Percentiles rank a stretch among this genome's conserved stretches.
These are phyloP conservation scores for Muntiacus muntjak DNA, from an alignment of 2,113 vertebrate genomes.

Conservation along the genomic window DNA sequence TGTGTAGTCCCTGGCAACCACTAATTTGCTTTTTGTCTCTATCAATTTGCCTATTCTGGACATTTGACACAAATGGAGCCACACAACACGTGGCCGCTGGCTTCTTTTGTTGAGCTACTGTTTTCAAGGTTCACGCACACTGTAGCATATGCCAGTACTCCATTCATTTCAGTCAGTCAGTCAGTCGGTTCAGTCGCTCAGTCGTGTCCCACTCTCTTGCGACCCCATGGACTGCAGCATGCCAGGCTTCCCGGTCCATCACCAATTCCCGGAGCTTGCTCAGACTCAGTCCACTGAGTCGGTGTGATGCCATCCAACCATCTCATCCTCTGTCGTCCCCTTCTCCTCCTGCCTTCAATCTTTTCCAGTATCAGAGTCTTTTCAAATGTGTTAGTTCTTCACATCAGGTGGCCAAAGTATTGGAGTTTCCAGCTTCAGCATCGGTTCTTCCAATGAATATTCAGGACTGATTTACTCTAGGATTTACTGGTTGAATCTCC, in stretches of 20 bases:
- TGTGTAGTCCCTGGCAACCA: not conserved
- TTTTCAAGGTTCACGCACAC: not conserved
- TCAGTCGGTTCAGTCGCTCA: not conserved
- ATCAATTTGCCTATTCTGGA: not conserved
- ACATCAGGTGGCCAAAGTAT: not conserved
- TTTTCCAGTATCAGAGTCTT: not conserved
- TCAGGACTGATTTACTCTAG: not conserved
- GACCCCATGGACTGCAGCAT: accelerated
- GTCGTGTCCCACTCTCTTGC: accelerated
- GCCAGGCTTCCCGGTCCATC: not conserved
- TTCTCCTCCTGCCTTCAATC: not conserved
- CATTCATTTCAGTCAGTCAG: not conserved
- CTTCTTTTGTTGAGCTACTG: not conserved
- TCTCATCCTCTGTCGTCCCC: not conserved
- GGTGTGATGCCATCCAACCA: not conserved
- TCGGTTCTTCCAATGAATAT: not conserved
- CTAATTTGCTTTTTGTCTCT: not conserved
- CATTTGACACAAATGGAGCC: not conserved
- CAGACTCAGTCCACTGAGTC: not conserved
- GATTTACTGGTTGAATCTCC: not conserved
- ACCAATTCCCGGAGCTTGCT: accelerated
- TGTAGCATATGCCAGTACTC: too few species aligned
- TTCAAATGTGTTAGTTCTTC: not conserved
- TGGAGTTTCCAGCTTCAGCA: not conserved
- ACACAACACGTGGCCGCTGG: not conserved